phyloP scores from a whole-genome alignment of 2,113 vertebrate species.

The Coptodon bakossiorum region DNA sequence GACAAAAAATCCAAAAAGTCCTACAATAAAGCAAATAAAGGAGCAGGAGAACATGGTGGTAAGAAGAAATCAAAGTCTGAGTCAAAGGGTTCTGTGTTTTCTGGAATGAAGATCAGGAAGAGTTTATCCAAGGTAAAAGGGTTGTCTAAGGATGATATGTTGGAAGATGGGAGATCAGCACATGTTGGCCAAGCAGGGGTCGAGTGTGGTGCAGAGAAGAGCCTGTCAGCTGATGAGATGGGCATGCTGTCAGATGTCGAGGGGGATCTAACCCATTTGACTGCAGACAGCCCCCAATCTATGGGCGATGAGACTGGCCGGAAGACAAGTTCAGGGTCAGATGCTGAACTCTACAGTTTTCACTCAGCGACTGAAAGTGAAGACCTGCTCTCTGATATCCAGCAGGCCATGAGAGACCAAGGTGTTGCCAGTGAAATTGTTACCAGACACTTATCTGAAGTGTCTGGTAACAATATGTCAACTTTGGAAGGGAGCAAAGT shows the following conservation, averaged over 20 bases:
- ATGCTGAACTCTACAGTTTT: conserved; percentile 91
- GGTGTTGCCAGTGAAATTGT: conserved; percentile 58
- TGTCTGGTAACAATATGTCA: neutral
- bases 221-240: conserved; percentile 78
- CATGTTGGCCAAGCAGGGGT: conserved; percentile 18
- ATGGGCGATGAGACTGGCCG: conserved; percentile 69
- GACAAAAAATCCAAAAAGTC: conserved; percentile 84
- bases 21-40: conserved; percentile 71
- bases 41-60: conserved; percentile 56
- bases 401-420: conserved; percentile 84
- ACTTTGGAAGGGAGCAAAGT: conserved; percentile 7
- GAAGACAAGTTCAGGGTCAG: conserved; percentile 86
- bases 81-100: conserved; percentile 84
- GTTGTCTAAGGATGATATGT: conserved; percentile 77
- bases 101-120: conserved; percentile 86
- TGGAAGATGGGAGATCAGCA: conserved; percentile 71
- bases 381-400: conserved; percentile 89
- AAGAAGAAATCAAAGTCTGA: conserved; percentile 85
- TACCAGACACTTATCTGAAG: conserved; percentile 38
- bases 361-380: conserved; percentile 89
- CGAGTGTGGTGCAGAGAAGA: conserved; percentile 71
- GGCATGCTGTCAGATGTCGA: conserved; percentile 79
- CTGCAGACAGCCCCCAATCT: conserved; percentile 57
- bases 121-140: conserved; percentile 77
- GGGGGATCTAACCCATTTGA: conserved; percentile 63